phyloP scores from a whole-genome alignment of 2,113 vertebrate genomes.

The Thamnophis sirtalis region DNA sequence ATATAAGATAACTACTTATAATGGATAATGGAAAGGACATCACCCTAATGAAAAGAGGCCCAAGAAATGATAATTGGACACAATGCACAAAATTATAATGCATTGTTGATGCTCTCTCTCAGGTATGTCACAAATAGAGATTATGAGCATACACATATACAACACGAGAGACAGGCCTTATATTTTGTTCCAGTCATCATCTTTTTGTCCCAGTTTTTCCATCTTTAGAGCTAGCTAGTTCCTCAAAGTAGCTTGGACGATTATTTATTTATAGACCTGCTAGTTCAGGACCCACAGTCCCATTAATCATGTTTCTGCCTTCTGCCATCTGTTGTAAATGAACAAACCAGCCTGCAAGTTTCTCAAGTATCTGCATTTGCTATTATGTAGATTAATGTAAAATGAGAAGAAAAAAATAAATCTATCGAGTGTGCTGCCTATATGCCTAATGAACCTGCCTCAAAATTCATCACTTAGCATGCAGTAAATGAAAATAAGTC shows the following conservation, averaged over 20 bases:
- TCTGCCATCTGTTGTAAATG: constrained; percentile 71
- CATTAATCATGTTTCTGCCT: constrained; percentile 68
- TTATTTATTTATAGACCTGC: constrained; percentile 72
- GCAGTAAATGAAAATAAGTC: constrained; percentile 41
- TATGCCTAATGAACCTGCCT: constrained; percentile 28
- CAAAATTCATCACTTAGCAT: constrained; percentile 42
- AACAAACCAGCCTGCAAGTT: constrained; percentile 70
- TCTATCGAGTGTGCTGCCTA: constrained; percentile 32
- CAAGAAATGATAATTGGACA: constrained; percentile 52
- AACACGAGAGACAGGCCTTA: constrained; percentile 55
- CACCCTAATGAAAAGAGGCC: constrained; percentile 48
- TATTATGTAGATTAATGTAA: constrained; percentile 75
- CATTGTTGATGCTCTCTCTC: constrained; percentile 45
- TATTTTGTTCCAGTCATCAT: constrained; percentile 45
- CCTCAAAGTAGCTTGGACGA: constrained; percentile 63
- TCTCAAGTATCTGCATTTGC: constrained; percentile 69
- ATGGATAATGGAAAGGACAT: constrained; percentile 43
- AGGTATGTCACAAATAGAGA: constrained; percentile 61
- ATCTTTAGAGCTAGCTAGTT: constrained; percentile 65
- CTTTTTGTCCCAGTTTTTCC: constrained; percentile 45
- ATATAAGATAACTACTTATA: constrained; percentile 44
- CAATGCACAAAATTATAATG: constrained; percentile 60
- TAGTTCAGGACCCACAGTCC: constrained; percentile 65
- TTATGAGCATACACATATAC: constrained; percentile 42
- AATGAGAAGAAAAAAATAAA: constrained; percentile 49